Conservation (phyloP, 2,113 vertebrate species). For the Orthonyx spaldingii region DNA sequence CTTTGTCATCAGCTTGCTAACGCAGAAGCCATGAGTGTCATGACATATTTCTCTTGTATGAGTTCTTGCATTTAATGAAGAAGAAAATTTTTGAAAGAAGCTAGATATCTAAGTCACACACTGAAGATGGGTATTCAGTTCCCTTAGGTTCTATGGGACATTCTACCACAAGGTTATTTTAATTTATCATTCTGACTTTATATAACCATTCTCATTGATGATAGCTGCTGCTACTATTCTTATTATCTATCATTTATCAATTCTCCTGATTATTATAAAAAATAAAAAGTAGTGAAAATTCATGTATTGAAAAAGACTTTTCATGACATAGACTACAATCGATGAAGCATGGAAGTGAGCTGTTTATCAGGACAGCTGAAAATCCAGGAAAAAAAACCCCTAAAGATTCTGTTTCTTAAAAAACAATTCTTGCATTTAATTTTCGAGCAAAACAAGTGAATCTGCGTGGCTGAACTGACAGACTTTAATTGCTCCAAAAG, state of each 20-base stretch:
- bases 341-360: not conserved
- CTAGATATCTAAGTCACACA: not conserved
- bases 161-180: not conserved
- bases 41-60: not conserved
- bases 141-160: not conserved
- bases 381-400: not conserved
- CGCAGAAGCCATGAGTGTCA: not conserved
- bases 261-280: not conserved
- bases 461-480: not conserved
- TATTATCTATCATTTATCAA: not conserved
- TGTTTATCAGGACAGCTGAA: not conserved
- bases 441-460: constrained; percentile 2
- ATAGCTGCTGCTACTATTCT: not conserved
- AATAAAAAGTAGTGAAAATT: not conserved
- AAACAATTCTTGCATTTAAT: not conserved
- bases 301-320: not conserved
- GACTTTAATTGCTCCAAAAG: constrained; percentile 31
- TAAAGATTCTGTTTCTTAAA: not conserved
- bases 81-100: not conserved
- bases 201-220: not conserved
- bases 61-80: not conserved
- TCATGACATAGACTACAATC: not conserved
- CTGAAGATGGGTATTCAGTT: not conserved
- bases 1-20: not conserved
- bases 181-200: not conserved